A percentile compares a stretch with the other conserved stretches of the same genome.
These are phyloP conservation scores for Spisula solida DNA, from an alignment of 2,888 invertebrate genomes.

Conservation along the genomic window DNA sequence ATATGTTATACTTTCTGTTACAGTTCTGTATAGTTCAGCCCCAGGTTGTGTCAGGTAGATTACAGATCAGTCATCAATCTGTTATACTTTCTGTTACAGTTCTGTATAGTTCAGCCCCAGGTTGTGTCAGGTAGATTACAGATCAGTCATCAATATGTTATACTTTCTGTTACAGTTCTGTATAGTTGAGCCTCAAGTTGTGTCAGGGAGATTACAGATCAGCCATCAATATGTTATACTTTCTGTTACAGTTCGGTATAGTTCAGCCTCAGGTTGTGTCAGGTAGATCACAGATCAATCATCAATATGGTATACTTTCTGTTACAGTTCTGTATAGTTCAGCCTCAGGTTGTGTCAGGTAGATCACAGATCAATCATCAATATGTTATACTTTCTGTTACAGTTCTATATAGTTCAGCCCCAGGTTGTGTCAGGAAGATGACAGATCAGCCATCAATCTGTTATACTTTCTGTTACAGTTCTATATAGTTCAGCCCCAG, in stretches of 20 bases:
- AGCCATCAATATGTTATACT: background rate
- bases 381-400: conserved; percentile 54
- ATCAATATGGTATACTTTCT: conserved; percentile 12
- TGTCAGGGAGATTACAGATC: conserved; percentile 88
- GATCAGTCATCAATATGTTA: background rate
- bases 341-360: conserved; percentile 89
- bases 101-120: conserved; percentile 92
- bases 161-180: conserved; percentile 90
- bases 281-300: too few species aligned
- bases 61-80: conserved; percentile 86
- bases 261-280: conserved; percentile 90
- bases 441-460: conserved; percentile 86
- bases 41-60: conserved; percentile 88
- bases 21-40: conserved; percentile 94
- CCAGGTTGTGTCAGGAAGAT: conserved; percentile 88
- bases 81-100: conserved; percentile 88
- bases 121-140: conserved; percentile 89
- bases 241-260: conserved; percentile 91
- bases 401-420: conserved; percentile 94
- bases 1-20: conserved; percentile 54
- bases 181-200: conserved; percentile 91
- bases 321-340: conserved; percentile 92
- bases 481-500: conserved; percentile 92
- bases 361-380: too few species aligned
- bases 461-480: conserved; percentile 88